Base-by-base conservation (phyloP, 2,797 vertebrate genomes). In the Propithecus perrieri region DNA sequence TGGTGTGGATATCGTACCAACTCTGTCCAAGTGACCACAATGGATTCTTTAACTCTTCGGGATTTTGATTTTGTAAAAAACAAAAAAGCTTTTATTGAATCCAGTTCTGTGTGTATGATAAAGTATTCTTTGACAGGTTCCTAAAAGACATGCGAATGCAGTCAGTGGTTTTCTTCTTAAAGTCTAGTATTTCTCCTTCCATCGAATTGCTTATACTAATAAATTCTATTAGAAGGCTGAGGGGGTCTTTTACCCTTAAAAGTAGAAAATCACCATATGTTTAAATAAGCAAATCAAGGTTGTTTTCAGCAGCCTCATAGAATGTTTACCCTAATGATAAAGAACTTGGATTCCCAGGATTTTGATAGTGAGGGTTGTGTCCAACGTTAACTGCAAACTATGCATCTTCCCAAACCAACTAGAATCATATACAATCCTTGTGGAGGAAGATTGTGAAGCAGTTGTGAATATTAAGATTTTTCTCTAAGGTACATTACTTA, bases 131-230 rank as follows among this genome's bases (percentile, higher is more conserved):
- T 38, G 97, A 97, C 93, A 85, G 92, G 26, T 43, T 94, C 80
- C 89, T 95, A 69, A 96, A 94, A 72, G 94, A 97, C 95, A 97
- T 95, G 85, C 88, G 96, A 97, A 95, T 95, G 35, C 94, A 96
- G 94, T 97, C 95, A 93, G 95, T 94, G 96, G 93, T 95, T 96
- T 94, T 93, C 88, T 96, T 92, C 93, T 96, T 86, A 92, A 97
- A 94, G 95, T 96, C 95, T 96, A 86, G 53, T 76, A 38, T 97
- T 97, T 97, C 89, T 95, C 65, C 75, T 96, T 91, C 85, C 57
- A 85, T 65, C 76, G 92, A 93, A 50, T 89, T 92, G 71, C 85
- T 87, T 96, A 71, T 4, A 57, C 24, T 24, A 57, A 57, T 96
- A 94, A 93, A 93, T 97, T 96, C n/a, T 89, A 75, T 96, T 96